Evolutionary conservation across 2,888 invertebrate genomes (phyloP), one percentile per base, ranked within the genome.

Genomic region (Arctia plantaginis): DNA sequence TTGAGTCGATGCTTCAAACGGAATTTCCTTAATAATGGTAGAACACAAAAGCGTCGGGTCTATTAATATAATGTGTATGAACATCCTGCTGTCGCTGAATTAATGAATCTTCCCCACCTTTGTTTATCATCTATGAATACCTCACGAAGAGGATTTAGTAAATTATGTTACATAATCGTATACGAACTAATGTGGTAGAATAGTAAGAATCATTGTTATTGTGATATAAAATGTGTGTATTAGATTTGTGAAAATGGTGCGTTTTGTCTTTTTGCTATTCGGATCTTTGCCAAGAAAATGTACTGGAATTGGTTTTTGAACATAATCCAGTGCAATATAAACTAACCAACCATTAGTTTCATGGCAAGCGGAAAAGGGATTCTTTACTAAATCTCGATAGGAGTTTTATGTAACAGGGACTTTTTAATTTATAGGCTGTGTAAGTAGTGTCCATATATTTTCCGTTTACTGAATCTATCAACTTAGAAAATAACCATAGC

Each of bases 111-210:
- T 69, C 69, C 68, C 68, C 74, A 80, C 81, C 83, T 81, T 82
- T 85, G 86, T 87, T 84, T 83, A 85, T 85, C 79, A 82, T 80
- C 81, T 80, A 76, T 82, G 82, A 83, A 86, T 84, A 79, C 79
- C 79, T 74, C 73, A 72, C 76, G 74, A 67, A 84, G 78, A 78
- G 78, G 72, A 82, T 81, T 80, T 79, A 81, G 82, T 83, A 84
- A 84, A 82, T 84, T 86, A 82, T 76, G 69, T 77, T 71, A 69
- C 74, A 71, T 79, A 77, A 62, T 66, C 55, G 66, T 67, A 59
- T 73, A 76, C 35, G 27, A 70, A 39, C 69, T 82, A 75, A 75
- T 72, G 69, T 39, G n/a, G 47, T 70, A 62, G 18, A 27, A 51
- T 15, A 33, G 15, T 64, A 69, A 64, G 35, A 68, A 68, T 67